A percentile compares a stretch with the other conserved stretches of the same genome.
Conservation (phyloP, 1,140 invertebrate species). For the Drosophila grimshawi region DNA sequence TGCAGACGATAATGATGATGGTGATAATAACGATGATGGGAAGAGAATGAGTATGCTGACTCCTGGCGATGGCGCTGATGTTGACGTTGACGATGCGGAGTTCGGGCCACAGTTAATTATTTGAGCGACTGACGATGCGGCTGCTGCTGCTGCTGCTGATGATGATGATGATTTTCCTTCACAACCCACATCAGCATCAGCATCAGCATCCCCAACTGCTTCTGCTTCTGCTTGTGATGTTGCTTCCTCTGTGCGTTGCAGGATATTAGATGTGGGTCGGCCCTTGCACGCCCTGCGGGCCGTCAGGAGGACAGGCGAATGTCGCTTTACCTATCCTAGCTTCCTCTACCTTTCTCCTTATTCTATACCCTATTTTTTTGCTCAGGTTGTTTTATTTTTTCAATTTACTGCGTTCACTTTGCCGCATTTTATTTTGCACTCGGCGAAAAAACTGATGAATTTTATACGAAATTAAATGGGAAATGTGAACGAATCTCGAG, state of each 20-base stretch:
- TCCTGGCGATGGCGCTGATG: constrained; percentile 18
- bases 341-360: constrained; percentile 6
- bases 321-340: constrained; percentile 31
- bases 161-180: not conserved
- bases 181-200: not conserved
- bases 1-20: constrained; percentile 40
- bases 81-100: constrained; percentile 19
- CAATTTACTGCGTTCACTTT: constrained; percentile 45
- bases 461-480: not conserved
- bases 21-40: constrained; percentile 21
- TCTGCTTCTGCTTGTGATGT: constrained; percentile 10
- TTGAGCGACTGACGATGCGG: constrained; percentile 54
- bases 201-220: not conserved
- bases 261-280: constrained; percentile 53
- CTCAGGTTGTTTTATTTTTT: constrained; percentile 41
- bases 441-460: not conserved
- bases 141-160: constrained; percentile 23
- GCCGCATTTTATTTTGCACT: constrained; percentile 19
- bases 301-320: constrained; percentile 15
- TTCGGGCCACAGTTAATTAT: constrained; percentile 65
- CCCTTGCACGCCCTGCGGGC: constrained; percentile 10
- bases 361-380: not conserved
- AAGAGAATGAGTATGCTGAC: constrained; percentile 10
- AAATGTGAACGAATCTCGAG: not conserved
- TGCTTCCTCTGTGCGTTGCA: constrained; percentile 48